Percentiles rank a stretch among this genome's conserved stretches.
Evolutionary conservation across 2,797 vertebrate species (phyloP).

Genomic region (Pseudochromis fuscus): DNA sequence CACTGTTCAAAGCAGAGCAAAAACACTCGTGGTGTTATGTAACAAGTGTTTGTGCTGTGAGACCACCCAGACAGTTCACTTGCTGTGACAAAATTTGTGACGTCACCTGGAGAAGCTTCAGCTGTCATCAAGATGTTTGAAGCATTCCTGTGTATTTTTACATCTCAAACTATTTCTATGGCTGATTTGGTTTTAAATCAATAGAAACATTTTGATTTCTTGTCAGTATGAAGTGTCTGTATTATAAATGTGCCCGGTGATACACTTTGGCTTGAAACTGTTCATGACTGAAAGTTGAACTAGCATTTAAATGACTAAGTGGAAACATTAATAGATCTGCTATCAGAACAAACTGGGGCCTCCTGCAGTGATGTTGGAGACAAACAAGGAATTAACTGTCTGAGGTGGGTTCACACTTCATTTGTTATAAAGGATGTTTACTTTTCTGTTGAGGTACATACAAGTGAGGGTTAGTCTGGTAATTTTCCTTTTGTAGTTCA

Average conservation of each 20-base stretch:
- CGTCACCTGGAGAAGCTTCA: slow-evolving; percentile 7
- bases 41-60: slow-evolving; percentile 42
- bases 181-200: background rate
- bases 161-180: slow-evolving; percentile 5
- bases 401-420: no score
- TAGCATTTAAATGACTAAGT: background rate
- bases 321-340: background rate
- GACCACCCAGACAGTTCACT: slow-evolving; percentile 56
- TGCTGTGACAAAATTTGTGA: slow-evolving; percentile 27
- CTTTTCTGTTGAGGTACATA: no score
- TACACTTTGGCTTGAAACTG: background rate
- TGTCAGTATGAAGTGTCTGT: background rate
- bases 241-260: background rate
- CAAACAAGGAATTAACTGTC: background rate
- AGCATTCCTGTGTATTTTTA: background rate
- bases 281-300: background rate
- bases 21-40: slow-evolving; percentile 46
- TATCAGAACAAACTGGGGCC: background rate
- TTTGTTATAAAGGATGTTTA: no score
- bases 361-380: background rate
- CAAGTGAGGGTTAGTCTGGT: no score
- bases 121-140: slow-evolving; percentile 8
- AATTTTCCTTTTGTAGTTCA: no score
- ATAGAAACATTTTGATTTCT: slow-evolving; percentile 8
- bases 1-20: slow-evolving; percentile 36